A percentile compares a stretch with the other conserved stretches of the same genome.
Conservation (phyloP, 2,888 invertebrate species). For the Hydrotaea diabolus region DNA sequence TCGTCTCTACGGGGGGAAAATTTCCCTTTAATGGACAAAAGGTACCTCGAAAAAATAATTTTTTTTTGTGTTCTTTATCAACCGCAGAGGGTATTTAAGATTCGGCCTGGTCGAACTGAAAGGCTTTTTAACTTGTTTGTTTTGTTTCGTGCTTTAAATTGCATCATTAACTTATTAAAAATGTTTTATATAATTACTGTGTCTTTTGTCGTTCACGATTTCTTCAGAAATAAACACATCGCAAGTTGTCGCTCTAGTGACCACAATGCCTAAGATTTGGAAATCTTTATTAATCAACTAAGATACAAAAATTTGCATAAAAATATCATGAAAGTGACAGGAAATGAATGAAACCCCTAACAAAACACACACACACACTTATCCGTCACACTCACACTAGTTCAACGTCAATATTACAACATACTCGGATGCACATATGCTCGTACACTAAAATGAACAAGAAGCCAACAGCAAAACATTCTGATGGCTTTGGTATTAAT, state of each 20-base stretch:
- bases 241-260: constrained; percentile 19
- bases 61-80: too few relatives aligned
- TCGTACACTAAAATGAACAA: not conserved
- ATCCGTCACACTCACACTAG: too few relatives aligned
- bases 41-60: too few relatives aligned
- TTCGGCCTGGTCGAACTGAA: too few relatives aligned
- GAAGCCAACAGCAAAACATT: not conserved
- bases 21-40: too few relatives aligned
- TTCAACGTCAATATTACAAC: constrained; percentile 31
- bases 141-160: not conserved
- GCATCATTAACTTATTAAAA: not conserved
- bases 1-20: too few relatives aligned
- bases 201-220: constrained; percentile 19
- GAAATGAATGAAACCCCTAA: constrained; percentile 29
- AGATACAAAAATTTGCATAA: constrained; percentile 26
- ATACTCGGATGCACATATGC: not conserved
- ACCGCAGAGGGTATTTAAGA: too few relatives aligned
- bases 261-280: constrained; percentile 24
- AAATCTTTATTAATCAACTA: constrained; percentile 20
- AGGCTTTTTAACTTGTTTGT: too few relatives aligned
- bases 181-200: not conserved
- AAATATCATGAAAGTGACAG: constrained; percentile 25
- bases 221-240: not conserved
- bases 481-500: constrained; percentile 47
- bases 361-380: not conserved